Evolutionary conservation across 2,113 vertebrate genomes (phyloP).

Genomic region (Sus scrofa): DNA sequence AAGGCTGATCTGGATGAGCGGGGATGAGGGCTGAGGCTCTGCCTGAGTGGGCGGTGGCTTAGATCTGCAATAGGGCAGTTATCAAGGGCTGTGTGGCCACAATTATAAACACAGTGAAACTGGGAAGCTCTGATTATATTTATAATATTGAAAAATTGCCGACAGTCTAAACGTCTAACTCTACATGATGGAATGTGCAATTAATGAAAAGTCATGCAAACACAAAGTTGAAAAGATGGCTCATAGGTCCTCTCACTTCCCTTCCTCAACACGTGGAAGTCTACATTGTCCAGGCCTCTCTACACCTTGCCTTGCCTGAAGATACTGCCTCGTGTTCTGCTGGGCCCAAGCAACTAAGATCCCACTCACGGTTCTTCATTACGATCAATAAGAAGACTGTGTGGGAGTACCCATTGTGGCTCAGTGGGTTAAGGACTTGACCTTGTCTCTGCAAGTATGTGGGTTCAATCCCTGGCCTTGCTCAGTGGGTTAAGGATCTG

Average conservation of each 20-base stretch:
- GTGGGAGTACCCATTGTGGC: no score
- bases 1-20: neutral
- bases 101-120: neutral
- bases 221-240: neutral
- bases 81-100: neutral
- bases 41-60: neutral
- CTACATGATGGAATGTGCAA: neutral
- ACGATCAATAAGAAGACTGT: no score
- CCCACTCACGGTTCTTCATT: neutral
- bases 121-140: neutral
- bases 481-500: no score
- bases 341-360: neutral
- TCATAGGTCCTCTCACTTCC: neutral
- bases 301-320: neutral
- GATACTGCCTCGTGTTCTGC: neutral
- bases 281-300: neutral
- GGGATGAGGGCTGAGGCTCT: neutral
- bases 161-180: neutral
- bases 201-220: neutral
- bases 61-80: neutral
- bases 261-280: neutral
- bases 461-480: no score
- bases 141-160: neutral
- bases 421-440: no score
- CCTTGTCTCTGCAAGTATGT: no score